phyloP scores from a whole-genome alignment of 2,888 invertebrate genomes.

The Habrosyne pyritoides region DNA sequence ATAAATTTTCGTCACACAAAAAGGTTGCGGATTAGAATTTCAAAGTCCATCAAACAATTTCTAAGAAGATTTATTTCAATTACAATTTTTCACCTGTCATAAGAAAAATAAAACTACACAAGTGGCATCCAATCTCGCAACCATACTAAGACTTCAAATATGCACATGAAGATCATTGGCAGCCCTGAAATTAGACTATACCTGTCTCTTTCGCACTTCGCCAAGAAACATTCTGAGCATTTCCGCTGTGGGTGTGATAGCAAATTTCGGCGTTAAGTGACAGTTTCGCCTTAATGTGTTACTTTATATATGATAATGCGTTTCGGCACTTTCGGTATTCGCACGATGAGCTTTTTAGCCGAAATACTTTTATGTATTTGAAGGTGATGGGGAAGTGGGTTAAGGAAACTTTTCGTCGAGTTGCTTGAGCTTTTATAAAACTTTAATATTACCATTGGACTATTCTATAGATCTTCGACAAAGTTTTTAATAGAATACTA shows the following conservation, averaged over 20 bases:
- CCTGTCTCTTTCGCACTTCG: conserved; percentile 19
- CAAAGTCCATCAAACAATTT: no score
- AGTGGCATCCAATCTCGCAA: conserved; percentile 27
- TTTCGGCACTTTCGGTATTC: conserved; percentile 10
- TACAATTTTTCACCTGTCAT: background rate
- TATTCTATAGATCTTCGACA: no score
- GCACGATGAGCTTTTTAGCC: conserved; percentile 9
- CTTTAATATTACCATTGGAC: no score
- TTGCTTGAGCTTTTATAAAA: conserved; percentile 7
- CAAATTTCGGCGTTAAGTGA: conserved; percentile 37
- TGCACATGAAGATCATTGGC: conserved; percentile 10
- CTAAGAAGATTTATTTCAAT: background rate
- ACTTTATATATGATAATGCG: conserved; percentile 27
- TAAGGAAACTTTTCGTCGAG: conserved; percentile 11
- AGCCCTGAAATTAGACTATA: conserved; percentile 16
- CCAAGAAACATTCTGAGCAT: conserved; percentile 43
- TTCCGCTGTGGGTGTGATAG: conserved; percentile 53
- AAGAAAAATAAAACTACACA: background rate
- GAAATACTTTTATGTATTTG: conserved; percentile 15
- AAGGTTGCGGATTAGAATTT: no score
- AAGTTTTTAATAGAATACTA: no score
- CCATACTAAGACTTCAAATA: conserved; percentile 23
- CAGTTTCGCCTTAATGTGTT: conserved; percentile 31
- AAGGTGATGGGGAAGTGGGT: conserved; percentile 14
- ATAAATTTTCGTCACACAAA: no score